A percentile compares a stretch with the other conserved stretches of the same genome.
These are phyloP conservation scores for Nibea albiflora DNA, from an alignment of 2,113 vertebrate species.

Conservation along the genomic window DNA sequence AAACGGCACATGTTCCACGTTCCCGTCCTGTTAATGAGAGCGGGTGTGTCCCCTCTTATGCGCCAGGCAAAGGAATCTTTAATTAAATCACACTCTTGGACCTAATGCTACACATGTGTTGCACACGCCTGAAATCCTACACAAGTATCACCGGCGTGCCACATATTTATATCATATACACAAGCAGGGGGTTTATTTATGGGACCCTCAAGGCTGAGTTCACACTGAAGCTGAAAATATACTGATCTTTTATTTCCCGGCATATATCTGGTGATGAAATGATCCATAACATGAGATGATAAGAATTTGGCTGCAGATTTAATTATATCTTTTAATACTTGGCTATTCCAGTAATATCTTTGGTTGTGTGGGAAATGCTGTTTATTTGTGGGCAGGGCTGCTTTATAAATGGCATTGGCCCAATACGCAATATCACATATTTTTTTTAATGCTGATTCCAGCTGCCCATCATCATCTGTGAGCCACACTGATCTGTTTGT, in stretches of 20 bases:
- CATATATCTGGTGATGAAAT: conserved; percentile 7
- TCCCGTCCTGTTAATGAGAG: conserved; percentile 65
- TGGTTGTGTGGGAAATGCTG: not conserved
- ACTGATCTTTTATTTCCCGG: not conserved
- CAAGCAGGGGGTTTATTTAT: conserved; percentile 43
- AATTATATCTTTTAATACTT: conserved; percentile 20
- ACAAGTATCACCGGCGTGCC: conserved; percentile 42
- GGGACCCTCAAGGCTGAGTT: conserved; percentile 22
- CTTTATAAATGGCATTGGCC: not conserved
- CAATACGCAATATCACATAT: not conserved
- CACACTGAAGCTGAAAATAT: conserved; percentile 41
- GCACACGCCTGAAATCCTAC: conserved; percentile 55
- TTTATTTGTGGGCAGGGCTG: not conserved
- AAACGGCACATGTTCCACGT: conserved; percentile 59
- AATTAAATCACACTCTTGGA: conserved; percentile 72
- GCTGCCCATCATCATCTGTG: no score
- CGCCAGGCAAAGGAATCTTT: conserved; percentile 57
- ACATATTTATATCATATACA: conserved; percentile 29
- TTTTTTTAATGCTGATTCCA: no score
- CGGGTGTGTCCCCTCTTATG: conserved; percentile 31
- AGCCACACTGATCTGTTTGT: no score
- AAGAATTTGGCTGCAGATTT: conserved; percentile 34
- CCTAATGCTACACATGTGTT: conserved; percentile 60
- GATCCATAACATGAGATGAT: conserved; percentile 14
- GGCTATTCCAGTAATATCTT: not conserved